A percentile compares a stretch with the other conserved stretches of the same genome.
phyloP scores from a whole-genome alignment of 1,140 invertebrate species.

The Caenorhabditis latens region DNA sequence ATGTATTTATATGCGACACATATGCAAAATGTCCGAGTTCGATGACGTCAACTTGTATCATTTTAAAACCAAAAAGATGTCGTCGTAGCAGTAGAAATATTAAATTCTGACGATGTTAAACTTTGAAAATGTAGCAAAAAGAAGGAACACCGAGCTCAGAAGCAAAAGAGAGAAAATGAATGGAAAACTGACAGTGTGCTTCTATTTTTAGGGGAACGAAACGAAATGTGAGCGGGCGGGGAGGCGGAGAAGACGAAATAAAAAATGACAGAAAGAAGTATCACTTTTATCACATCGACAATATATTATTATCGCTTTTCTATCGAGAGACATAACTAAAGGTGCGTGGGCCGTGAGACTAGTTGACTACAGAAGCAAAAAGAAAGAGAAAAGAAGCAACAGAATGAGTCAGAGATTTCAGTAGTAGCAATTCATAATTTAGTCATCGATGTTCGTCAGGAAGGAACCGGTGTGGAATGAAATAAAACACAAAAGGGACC shows the following conservation, averaged over 20 bases:
- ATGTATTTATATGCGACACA: constrained; percentile 23
- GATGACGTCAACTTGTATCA: constrained; percentile 31
- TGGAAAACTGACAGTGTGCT: background rate
- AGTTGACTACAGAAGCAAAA: background rate
- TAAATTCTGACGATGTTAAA: background rate
- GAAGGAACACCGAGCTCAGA: no score
- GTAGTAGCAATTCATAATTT: background rate
- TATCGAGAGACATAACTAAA: background rate
- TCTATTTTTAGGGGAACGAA: background rate
- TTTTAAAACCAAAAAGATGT: background rate
- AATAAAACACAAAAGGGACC: background rate
- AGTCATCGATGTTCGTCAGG: background rate
- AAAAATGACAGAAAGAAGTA: background rate
- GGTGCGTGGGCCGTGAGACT: background rate
- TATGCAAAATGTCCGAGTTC: background rate
- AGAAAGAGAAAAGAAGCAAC: background rate
- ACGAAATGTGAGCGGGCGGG: background rate
- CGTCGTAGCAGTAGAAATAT: background rate
- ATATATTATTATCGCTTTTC: constrained; percentile 18
- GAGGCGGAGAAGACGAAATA: background rate
- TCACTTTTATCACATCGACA: constrained; percentile 19
- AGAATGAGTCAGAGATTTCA: constrained; percentile 24
- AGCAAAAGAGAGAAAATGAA: background rate
- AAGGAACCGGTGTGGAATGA: background rate
- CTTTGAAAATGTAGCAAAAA: no score